phyloP scores from a whole-genome alignment of 2,797 vertebrate species.

The Carapus acus region DNA sequence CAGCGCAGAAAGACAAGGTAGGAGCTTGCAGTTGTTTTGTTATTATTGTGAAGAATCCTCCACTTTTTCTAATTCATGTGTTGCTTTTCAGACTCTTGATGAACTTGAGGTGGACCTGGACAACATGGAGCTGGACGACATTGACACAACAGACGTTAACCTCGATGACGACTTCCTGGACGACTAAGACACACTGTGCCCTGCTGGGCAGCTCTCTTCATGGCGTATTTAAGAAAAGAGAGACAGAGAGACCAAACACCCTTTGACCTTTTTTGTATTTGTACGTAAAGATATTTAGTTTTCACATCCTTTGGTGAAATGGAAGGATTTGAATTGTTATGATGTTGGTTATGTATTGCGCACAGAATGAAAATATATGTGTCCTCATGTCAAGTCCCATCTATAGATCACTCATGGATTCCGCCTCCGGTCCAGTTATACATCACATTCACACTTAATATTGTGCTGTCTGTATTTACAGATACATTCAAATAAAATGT shows the following conservation, averaged over 20 bases:
- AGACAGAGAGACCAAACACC: slow-evolving; percentile 71
- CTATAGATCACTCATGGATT: slow-evolving; percentile 53
- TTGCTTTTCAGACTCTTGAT: slow-evolving; percentile 57
- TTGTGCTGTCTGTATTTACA: slow-evolving; percentile 46
- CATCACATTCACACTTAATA: slow-evolving; percentile 41
- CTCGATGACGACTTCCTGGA: slow-evolving; percentile 95
- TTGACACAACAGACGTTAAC: slow-evolving; percentile 95
- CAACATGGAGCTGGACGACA: slow-evolving; percentile 95
- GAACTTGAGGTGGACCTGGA: slow-evolving; percentile 94
- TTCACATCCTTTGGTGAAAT: slow-evolving; percentile 27
- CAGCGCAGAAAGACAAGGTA: slow-evolving; percentile 57
- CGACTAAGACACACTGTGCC: slow-evolving; percentile 73
- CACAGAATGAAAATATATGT: slow-evolving; percentile 31
- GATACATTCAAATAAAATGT: slow-evolving; percentile 60
- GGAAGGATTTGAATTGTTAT: slow-evolving; percentile 26
- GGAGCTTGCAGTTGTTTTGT: too few relatives aligned
- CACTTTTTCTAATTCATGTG: background rate
- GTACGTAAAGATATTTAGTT: slow-evolving; percentile 59
- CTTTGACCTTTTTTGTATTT: slow-evolving; percentile 62
- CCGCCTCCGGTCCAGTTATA: slow-evolving; percentile 28
- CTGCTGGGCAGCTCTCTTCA: slow-evolving; percentile 23
- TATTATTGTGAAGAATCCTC: too few relatives aligned
- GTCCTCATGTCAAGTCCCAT: slow-evolving; percentile 31
- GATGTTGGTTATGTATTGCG: slow-evolving; percentile 31
- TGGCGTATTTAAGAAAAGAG: slow-evolving; percentile 65